Percentiles rank a stretch among this genome's conserved stretches.
phyloP scores from a whole-genome alignment of 2,113 vertebrate genomes.

The Cyprinus carpio region DNA sequence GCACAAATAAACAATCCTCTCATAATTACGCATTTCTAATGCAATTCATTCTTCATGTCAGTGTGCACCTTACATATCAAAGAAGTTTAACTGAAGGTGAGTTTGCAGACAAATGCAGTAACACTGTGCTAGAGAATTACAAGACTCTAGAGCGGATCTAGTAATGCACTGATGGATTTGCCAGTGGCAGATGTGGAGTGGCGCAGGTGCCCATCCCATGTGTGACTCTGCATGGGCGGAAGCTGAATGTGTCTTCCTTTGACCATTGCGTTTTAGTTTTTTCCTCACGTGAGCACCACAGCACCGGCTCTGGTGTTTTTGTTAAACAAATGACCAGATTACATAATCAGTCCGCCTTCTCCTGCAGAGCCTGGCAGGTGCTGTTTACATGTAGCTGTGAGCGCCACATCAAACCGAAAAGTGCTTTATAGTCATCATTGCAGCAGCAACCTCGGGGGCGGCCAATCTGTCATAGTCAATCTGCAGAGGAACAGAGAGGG shows the following conservation, averaged over 20 bases:
- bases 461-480: conserved; percentile 50
- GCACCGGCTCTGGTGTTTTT: conserved; percentile 35
- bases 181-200: conserved; percentile 3
- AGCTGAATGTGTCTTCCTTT: conserved; percentile 9
- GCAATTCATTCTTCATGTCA: not conserved
- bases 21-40: not conserved
- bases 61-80: not conserved
- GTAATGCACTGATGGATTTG: conserved; percentile 21
- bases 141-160: not conserved
- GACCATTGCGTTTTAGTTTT: conserved; percentile 1
- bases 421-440: conserved; percentile 51
- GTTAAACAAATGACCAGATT: conserved; percentile 42
- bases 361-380: conserved; percentile 49
- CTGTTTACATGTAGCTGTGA: conserved; percentile 51
- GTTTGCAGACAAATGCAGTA: conserved; percentile 6
- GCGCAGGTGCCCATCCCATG: conserved; percentile 7
- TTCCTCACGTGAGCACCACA: not conserved
- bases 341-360: conserved; percentile 32
- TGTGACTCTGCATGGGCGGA: not conserved
- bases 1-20: not conserved
- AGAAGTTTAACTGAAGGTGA: not conserved
- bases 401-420: conserved; percentile 38
- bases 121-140: not conserved
- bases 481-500: conserved; percentile 36
- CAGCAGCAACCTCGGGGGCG: conserved; percentile 46